Conservation (phyloP, 2,888 invertebrate genomes). For the Drosophila quinaria region DNA sequence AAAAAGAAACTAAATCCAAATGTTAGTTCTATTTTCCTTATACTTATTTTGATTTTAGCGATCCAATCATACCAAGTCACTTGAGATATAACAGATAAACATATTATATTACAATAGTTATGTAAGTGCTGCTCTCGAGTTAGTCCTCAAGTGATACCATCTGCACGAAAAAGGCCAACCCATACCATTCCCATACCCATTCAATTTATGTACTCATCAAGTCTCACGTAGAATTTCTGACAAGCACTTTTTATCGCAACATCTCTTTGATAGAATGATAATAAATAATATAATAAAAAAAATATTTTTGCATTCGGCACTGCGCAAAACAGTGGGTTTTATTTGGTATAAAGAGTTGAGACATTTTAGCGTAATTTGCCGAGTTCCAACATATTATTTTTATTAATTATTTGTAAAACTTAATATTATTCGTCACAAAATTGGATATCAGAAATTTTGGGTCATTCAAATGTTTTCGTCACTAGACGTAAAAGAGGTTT, state of each 20-base stretch:
- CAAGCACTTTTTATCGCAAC: slow-evolving; percentile 8
- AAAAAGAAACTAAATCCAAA: slow-evolving; percentile 37
- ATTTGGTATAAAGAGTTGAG: too few species aligned
- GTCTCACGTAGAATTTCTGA: slow-evolving; percentile 28
- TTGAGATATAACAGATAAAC: slow-evolving; percentile 54
- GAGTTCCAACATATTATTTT: too few species aligned
- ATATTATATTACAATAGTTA: slow-evolving; percentile 39
- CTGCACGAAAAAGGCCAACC: slow-evolving; percentile 8
- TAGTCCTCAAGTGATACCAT: slow-evolving; percentile 31
- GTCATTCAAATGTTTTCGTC: too few species aligned
- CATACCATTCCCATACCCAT: background rate
- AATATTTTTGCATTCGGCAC: too few species aligned
- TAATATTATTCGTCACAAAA: too few species aligned
- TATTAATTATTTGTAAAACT: too few species aligned
- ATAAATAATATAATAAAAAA: too few species aligned
- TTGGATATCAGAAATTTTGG: too few species aligned
- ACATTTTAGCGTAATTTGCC: too few species aligned
- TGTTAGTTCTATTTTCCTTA: slow-evolving; percentile 16
- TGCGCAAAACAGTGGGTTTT: too few species aligned
- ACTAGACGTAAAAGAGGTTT: too few species aligned
- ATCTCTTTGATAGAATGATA: slow-evolving; percentile 1
- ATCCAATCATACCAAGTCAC: slow-evolving; percentile 34
- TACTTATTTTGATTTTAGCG: slow-evolving; percentile 10
- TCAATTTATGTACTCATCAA: slow-evolving; percentile 17
- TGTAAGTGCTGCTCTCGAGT: slow-evolving; percentile 20